A percentile compares a stretch with the other conserved stretches of the same genome.
Evolutionary conservation across 2,113 vertebrate species (phyloP).

Genomic region (Daubentonia madagascariensis): DNA sequence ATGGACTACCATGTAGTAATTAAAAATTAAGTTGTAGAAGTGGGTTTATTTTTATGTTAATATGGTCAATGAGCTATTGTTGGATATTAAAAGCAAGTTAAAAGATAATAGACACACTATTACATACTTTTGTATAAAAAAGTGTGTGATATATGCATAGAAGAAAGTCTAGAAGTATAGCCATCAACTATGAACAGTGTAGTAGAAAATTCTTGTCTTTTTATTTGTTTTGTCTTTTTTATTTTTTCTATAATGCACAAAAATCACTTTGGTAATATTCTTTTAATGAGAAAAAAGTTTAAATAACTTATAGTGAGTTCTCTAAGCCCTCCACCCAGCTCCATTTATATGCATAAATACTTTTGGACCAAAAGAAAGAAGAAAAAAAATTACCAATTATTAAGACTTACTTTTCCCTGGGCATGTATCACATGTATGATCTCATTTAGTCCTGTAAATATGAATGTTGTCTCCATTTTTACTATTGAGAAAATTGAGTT

Average conservation of each 20-base stretch:
- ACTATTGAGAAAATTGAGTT: background rate
- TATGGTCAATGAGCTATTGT: background rate
- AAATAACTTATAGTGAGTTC: background rate
- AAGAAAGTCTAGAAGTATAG: background rate
- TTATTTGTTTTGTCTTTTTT: background rate
- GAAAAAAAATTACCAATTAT: background rate
- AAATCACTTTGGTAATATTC: background rate
- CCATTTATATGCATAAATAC: background rate
- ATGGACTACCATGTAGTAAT: background rate
- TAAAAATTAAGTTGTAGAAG: constrained; percentile 31
- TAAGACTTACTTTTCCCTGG: background rate
- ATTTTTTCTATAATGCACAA: background rate
- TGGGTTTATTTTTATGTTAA: background rate
- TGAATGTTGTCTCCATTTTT: background rate
- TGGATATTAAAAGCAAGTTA: constrained; percentile 24
- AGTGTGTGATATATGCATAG: background rate
- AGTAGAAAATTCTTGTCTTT: background rate
- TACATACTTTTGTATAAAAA: background rate
- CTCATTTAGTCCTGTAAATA: background rate
- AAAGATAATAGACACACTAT: background rate
- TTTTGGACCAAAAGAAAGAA: background rate
- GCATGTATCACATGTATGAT: background rate
- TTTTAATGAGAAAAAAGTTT: constrained; percentile 20
- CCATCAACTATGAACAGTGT: background rate
- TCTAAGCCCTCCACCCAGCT: background rate